Conservation (phyloP, 1,140 invertebrate genomes). For the Drosophila leontia region DNA sequence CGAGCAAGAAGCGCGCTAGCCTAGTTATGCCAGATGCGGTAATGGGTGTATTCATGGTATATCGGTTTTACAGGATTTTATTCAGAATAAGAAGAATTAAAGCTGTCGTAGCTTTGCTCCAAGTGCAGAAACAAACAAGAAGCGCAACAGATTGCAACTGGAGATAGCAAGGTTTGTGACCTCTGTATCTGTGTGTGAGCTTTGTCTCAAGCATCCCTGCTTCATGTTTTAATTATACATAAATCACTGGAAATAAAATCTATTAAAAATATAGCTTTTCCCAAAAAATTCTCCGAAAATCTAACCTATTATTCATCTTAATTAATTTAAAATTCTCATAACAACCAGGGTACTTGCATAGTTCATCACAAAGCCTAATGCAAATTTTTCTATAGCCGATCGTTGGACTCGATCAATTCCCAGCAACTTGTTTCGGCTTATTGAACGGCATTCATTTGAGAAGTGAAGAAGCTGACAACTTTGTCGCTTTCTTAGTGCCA, state of each 20-base stretch:
- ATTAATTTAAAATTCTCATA: too few relatives aligned
- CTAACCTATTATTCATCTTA: too few relatives aligned
- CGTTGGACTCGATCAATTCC: conserved; percentile 29
- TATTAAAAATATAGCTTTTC: background rate
- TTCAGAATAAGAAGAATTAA: background rate
- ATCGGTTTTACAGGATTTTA: background rate
- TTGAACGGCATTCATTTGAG: conserved; percentile 43
- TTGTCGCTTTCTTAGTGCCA: conserved; percentile 56
- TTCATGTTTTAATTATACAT: background rate
- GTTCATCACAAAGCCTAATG: background rate
- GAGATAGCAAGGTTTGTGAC: background rate
- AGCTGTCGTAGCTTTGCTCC: background rate
- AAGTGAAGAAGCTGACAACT: conserved; percentile 47
- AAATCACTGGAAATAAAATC: background rate
- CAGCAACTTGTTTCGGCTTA: conserved; percentile 51
- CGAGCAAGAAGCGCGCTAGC: conserved; percentile 30
- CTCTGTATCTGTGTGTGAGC: background rate
- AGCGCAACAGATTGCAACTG: background rate
- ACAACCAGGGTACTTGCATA: conserved; percentile 1
- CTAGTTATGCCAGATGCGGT: conserved; percentile 30
- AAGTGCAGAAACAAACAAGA: too few relatives aligned
- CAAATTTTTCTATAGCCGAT: conserved; percentile 19
- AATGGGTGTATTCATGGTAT: conserved; percentile 11
- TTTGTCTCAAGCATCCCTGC: background rate
- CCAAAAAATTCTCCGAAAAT: too few relatives aligned